Evolutionary conservation across 2,113 vertebrate species (phyloP), one percentile per base, ranked within the genome.

Genomic region (Perccottus glenii): DNA sequence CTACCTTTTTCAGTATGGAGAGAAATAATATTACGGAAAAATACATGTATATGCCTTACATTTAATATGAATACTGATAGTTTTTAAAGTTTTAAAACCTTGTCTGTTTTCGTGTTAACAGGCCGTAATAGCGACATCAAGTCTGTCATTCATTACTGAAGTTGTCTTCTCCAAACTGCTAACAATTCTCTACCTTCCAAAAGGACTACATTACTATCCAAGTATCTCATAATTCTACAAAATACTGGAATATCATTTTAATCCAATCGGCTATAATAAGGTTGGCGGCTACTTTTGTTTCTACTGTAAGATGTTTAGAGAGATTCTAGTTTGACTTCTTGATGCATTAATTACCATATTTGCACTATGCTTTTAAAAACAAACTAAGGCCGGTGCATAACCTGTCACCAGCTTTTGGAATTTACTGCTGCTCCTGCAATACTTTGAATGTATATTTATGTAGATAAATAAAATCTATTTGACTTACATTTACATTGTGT

Each of bases 401-500:
- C 42, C 50, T 48, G 50, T 74, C 51, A 67, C 64, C 14, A 1
- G 44, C 33, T 45, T 46, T 62, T 5, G 55, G 10, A 64, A 12
- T 63, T 43, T 36, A 0, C 50, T 8, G 55, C 36, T 32, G 51
- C 60, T 65, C 56, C 61, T 45, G 40, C 67, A 68, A 10, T 38
- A 55, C 51, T 55, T 38, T 61, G 64, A 88, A 84, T 88, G 78
- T 87, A 67, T 86, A 86, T 87, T 88, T 87, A 79, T 81, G 45
- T 60, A 66, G 56, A 45, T 16, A 73, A 68, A 51, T 33, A 66
- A 70, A 53, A 42, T 35, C 6, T 43, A 14, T 6, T 51, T 16
- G 59, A 74, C 38, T 57, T 56, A 45, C 0, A 52, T 44, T 46
- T 33, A 78, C 50, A 3, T 48, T 48, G 14, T 8, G 16, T 48